A percentile compares a stretch with the other conserved stretches of the same genome.
Conservation (phyloP, 2,113 vertebrate species). For the Lepus europaeus region DNA sequence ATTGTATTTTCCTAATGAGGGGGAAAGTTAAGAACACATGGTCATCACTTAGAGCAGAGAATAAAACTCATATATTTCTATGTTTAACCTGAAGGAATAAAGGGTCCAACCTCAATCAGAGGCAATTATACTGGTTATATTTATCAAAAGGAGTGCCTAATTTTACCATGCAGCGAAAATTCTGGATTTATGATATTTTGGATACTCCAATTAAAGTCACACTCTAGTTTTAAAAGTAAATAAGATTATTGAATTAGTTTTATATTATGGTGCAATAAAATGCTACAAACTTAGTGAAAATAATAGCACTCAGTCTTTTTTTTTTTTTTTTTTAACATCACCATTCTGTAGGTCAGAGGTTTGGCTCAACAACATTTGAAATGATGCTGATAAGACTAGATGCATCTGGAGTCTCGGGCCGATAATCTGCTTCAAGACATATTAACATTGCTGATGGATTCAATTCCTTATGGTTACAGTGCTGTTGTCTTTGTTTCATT, state of each 20-base stretch:
- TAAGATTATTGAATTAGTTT: not conserved
- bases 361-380: not conserved
- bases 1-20: not conserved
- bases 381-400: not conserved
- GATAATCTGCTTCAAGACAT: not conserved
- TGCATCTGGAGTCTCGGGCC: not conserved
- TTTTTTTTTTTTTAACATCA: not conserved
- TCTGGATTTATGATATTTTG: not conserved
- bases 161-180: not conserved
- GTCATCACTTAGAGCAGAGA: not conserved
- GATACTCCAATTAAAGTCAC: not conserved
- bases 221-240: not conserved
- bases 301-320: not conserved
- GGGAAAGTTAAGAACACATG: not conserved
- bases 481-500: not conserved
- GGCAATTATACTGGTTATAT: not conserved
- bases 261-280: not conserved
- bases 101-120: fast-evolving
- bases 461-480: not conserved
- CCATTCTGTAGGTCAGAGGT: not conserved
- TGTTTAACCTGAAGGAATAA: not conserved
- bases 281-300: not conserved
- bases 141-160: not conserved
- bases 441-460: not conserved
- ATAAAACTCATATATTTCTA: not conserved